phyloP scores from a whole-genome alignment of 2,797 vertebrate species.

The Phoeniculus purpureus region DNA sequence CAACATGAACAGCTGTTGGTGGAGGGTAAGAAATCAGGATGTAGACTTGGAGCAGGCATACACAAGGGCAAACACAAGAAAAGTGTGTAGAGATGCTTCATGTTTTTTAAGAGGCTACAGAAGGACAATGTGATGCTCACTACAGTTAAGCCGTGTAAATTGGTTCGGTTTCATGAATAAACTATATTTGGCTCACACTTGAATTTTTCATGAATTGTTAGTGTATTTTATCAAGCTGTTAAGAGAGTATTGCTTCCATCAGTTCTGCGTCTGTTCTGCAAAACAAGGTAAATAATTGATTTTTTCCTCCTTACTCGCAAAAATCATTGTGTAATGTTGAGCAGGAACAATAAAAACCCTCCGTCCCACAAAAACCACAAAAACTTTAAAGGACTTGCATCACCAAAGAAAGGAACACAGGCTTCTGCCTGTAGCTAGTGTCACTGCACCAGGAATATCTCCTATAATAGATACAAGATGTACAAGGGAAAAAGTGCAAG shows the following conservation, averaged over 20 bases:
- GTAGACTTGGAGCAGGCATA: neutral
- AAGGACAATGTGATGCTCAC: neutral
- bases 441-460: neutral
- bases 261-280: neutral
- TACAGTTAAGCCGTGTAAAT: neutral
- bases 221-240: neutral
- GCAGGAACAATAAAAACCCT: neutral
- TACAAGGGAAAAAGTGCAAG: neutral
- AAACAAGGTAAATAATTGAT: conserved; percentile 7
- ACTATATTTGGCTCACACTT: neutral
- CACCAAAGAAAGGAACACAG: neutral
- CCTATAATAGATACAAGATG: neutral
- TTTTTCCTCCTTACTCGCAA: neutral
- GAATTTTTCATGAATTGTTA: conserved; percentile 28
- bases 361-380: neutral
- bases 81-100: neutral
- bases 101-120: neutral
- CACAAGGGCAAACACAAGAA: neutral
- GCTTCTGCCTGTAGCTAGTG: neutral
- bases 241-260: neutral
- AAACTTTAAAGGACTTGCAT: neutral
- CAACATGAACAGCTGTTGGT: neutral
- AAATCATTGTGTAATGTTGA: neutral
- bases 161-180: neutral
- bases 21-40: neutral